Conservation (phyloP, 2,888 invertebrate species). For the Dynastes grantii region DNA sequence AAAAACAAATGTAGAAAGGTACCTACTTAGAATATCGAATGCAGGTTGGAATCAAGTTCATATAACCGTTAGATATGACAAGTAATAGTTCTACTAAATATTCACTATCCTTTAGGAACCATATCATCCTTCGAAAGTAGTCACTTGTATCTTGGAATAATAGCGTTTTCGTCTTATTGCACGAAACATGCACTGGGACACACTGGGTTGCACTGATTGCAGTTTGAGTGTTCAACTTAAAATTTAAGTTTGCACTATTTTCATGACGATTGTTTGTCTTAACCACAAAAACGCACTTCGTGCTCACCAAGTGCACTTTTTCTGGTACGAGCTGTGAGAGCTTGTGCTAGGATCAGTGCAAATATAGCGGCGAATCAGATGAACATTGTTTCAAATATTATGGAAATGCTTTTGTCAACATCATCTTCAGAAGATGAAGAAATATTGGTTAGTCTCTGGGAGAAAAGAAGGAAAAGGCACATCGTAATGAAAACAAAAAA, state of each 20-base stretch:
- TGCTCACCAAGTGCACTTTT: constrained; percentile 1
- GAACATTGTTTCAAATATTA: background rate
- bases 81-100: too few relatives aligned
- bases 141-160: too few relatives aligned
- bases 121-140: too few relatives aligned
- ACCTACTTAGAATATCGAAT: too few relatives aligned
- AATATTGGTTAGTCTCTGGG: too few relatives aligned
- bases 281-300: background rate
- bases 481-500: too few relatives aligned
- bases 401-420: background rate
- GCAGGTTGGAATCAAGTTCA: too few relatives aligned
- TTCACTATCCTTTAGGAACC: too few relatives aligned
- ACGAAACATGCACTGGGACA: background rate
- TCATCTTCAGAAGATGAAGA: background rate
- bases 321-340: background rate
- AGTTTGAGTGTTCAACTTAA: constrained; percentile 4
- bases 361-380: background rate
- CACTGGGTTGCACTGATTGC: background rate
- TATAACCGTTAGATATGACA: too few relatives aligned
- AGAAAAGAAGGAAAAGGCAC: too few relatives aligned
- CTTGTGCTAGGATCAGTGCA: background rate
- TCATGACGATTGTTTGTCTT: background rate
- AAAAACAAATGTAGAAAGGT: too few relatives aligned
- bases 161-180: background rate
- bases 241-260: background rate